Percentiles rank a stretch among this genome's conserved stretches.
These are phyloP conservation scores for Serranus cabrilla DNA, from an alignment of 2,797 vertebrate genomes.

Conservation along the genomic window DNA sequence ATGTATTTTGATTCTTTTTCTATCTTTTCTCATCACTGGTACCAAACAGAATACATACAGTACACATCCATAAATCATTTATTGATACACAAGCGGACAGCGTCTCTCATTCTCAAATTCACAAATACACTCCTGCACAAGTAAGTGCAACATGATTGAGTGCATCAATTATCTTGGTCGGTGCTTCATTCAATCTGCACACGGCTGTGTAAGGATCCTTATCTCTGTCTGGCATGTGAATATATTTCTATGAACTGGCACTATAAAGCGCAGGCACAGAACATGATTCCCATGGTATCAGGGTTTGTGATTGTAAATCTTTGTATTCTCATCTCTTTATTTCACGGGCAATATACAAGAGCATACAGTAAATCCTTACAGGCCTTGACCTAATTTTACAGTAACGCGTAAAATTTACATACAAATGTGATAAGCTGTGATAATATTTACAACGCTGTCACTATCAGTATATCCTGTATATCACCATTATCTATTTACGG, in stretches of 20 bases:
- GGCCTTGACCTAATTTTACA: slow-evolving; percentile 17
- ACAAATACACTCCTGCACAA: background rate
- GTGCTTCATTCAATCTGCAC: slow-evolving; percentile 2
- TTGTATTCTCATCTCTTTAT: slow-evolving; percentile 14
- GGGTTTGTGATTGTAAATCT: slow-evolving; percentile 24
- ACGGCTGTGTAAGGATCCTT: slow-evolving; percentile 24
- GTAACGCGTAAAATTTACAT: slow-evolving; percentile 15
- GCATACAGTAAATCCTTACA: background rate
- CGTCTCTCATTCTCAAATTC: background rate
- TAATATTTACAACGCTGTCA: slow-evolving; percentile 18
- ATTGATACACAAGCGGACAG: too few species aligned
- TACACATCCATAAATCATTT: background rate
- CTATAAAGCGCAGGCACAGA: slow-evolving; percentile 14
- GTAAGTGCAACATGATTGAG: background rate
- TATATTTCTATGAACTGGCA: slow-evolving; percentile 19
- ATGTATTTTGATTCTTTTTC: background rate
- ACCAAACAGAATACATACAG: background rate
- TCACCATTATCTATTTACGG: background rate
- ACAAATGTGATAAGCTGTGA: background rate
- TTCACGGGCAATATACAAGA: background rate
- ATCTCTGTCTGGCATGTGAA: slow-evolving; percentile 35
- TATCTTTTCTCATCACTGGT: background rate
- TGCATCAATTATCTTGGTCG: background rate
- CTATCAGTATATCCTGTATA: background rate
- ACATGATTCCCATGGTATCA: background rate